phyloP scores from a whole-genome alignment of 2,797 vertebrate genomes.

The Tokudaia muenninki region DNA sequence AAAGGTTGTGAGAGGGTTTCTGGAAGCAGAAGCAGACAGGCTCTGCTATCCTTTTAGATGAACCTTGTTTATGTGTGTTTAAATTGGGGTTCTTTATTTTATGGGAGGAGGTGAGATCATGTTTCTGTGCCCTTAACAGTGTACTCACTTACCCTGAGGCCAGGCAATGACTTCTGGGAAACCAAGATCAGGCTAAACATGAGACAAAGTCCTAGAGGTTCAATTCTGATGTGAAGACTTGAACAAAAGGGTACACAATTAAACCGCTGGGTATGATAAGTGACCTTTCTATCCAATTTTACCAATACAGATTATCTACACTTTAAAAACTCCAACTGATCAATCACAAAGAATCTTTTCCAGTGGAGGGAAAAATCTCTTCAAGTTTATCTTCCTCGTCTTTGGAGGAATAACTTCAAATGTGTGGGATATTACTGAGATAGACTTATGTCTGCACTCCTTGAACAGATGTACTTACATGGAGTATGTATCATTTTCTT shows the following conservation, averaged over 20 bases:
- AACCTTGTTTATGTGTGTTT: background rate
- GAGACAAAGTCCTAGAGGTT: background rate
- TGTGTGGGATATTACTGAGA: background rate
- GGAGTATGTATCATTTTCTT: background rate
- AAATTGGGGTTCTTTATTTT: background rate
- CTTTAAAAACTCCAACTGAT: slow-evolving; percentile 22
- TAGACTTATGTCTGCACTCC: background rate
- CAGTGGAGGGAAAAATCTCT: background rate
- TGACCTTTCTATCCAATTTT: slow-evolving; percentile 24
- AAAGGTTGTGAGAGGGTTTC: background rate
- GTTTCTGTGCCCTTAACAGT: background rate
- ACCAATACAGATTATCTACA: background rate
- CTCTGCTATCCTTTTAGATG: background rate
- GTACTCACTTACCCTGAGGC: background rate
- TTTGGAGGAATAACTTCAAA: background rate
- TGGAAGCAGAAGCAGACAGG: background rate
- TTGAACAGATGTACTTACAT: background rate
- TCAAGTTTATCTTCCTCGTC: background rate
- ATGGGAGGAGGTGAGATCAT: background rate
- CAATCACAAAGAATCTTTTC: slow-evolving; percentile 42
- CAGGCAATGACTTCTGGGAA: background rate
- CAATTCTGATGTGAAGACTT: slow-evolving; percentile 10
- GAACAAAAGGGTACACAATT: background rate
- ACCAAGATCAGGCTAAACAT: background rate
- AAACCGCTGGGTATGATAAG: slow-evolving; percentile 3